Evolutionary conservation across 2,797 vertebrate genomes (phyloP), one percentile per base, ranked within the genome.

Genomic region (Pogoniulus pusillus): DNA sequence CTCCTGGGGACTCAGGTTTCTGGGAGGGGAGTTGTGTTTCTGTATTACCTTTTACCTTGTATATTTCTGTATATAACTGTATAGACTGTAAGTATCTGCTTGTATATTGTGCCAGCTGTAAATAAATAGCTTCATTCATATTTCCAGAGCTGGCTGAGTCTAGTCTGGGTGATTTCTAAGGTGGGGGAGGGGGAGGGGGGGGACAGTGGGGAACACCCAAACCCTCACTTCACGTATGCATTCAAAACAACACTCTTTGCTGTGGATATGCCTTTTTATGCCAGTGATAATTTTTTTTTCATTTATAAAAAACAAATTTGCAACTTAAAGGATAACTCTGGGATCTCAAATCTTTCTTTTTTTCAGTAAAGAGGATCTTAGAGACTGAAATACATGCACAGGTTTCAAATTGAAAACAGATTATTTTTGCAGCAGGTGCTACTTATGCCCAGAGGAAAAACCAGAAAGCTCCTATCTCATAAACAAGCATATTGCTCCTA

Each of bases 341-440:
- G 7, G 7, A 45, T 57, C 10, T 24, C 24, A 18, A 72, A 7
- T 30, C 5, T 24, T 62, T 49, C 3, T 3, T 54, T 6, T 6
- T 62, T 57, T 43, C 15, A 57, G 9, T 47, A 55, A 72, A 72
- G 4, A 68, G 16, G 4, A 78, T 74, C n/a, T 49, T 4, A 13
- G 9, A 55, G 34, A n/a, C 3, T 22, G 14, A 11, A 75, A 54
- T 4, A 58, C 6, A 2, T 9, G 6, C 6, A 65, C 4, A 74
- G 23, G 41, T 39, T 74, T 78, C 30, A 55, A 3, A n/a, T 26
- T 63, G 49, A 68, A 63, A 75, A 89, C 10, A 3, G 4, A 32
- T 8, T 39, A 3, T 7, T 57, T 37, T 64, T 34, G 7, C 8
- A 58, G 34, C 16, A 69, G 16, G 22, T 0, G 0, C 14, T 35